Conservation (phyloP, 2,797 vertebrate genomes). For the Todus mexicanus region DNA sequence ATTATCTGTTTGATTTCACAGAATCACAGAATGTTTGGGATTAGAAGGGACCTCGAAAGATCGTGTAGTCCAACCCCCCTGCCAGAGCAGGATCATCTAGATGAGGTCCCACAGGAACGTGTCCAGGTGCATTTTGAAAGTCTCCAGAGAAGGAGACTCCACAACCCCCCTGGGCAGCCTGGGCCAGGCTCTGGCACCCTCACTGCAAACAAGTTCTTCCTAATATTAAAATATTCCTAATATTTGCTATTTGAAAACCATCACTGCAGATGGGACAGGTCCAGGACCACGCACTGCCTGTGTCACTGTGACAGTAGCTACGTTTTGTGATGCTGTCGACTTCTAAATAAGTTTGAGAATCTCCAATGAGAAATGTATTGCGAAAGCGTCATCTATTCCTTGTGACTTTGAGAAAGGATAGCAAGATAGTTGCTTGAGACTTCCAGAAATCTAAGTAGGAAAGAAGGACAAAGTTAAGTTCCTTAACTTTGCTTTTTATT, state of each 20-base stretch:
- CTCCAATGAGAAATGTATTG: not conserved
- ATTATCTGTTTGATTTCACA: not conserved
- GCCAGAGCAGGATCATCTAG: no score
- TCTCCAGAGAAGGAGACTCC: no score
- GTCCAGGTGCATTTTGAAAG: no score
- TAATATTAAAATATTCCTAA: no score
- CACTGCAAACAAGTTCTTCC: no score
- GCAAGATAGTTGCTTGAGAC: not conserved
- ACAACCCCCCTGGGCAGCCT: no score
- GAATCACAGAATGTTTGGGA: no score
- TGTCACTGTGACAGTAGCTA: not conserved
- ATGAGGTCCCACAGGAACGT: no score
- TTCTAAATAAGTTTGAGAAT: not conserved
- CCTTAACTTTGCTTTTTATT: not conserved
- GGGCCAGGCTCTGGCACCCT: no score
- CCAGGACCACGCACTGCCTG: not conserved
- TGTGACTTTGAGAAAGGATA: not conserved
- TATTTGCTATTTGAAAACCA: accelerated
- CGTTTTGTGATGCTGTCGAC: not conserved
- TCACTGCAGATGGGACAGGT: not conserved
- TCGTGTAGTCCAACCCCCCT: no score
- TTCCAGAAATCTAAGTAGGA: not conserved
- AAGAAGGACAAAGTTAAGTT: not conserved
- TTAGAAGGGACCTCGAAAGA: no score
- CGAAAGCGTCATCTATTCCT: not conserved